Conservation (phyloP, 2,888 invertebrate genomes). For the Drepana falcataria region DNA sequence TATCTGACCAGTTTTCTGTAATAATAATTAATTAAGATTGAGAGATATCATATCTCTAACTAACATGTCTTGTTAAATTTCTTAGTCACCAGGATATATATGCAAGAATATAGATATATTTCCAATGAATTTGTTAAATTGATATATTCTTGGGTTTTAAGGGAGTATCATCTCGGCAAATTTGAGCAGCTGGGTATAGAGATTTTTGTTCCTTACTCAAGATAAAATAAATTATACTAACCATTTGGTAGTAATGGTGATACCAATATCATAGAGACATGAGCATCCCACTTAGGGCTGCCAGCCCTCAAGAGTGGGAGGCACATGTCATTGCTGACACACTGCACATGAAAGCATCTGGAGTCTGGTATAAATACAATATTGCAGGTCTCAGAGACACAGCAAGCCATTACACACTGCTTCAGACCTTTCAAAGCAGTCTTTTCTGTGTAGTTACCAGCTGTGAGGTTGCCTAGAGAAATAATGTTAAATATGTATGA, state of each 20-base stretch:
- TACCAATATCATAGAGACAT: slow-evolving; percentile 87
- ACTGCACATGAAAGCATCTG: slow-evolving; percentile 88
- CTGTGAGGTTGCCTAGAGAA: slow-evolving; percentile 68
- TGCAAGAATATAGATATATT: no score
- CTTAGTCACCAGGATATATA: no score
- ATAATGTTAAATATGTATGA: no score
- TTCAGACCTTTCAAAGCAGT: slow-evolving; percentile 72
- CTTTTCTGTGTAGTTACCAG: slow-evolving; percentile 81
- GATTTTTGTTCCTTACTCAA: no score
- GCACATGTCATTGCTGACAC: slow-evolving; percentile 84
- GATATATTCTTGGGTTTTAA: no score
- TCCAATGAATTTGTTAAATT: no score
- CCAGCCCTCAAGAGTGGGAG: slow-evolving; percentile 79
- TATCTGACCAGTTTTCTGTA: slow-evolving; percentile 73
- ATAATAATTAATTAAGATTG: slow-evolving; percentile 12
- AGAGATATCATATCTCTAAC: neutral
- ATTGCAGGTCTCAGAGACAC: slow-evolving; percentile 83
- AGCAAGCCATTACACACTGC: slow-evolving; percentile 83
- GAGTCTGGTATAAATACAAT: slow-evolving; percentile 87
- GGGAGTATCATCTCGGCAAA: no score
- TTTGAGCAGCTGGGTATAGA: no score
- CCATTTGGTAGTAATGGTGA: slow-evolving; percentile 82
- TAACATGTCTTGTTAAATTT: no score
- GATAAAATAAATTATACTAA: slow-evolving; percentile 20
- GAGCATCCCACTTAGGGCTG: slow-evolving; percentile 76